Evolutionary conservation across 35 echinoderm and acorn worm species (phyloP), one percentile per base, ranked within the genome.

Genomic region (Chiridota heheva): DNA sequence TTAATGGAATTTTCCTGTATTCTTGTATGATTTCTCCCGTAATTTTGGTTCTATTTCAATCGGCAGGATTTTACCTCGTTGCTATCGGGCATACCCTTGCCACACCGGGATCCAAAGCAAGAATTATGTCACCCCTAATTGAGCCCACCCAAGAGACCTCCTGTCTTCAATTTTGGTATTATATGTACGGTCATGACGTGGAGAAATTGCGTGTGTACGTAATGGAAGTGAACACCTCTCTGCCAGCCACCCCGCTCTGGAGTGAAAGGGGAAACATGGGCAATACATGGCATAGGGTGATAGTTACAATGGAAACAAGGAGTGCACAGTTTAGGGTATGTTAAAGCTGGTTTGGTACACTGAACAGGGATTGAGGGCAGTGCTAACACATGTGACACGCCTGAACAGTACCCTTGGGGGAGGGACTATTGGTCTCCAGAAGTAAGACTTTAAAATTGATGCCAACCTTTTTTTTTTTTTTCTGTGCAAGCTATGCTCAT

Each of bases 81-180:
- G 25, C 32, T 43, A 3, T 20, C 7, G 69, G 69, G 13, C 28
- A 72, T 46, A 36, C 15, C 29, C 24, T 8, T 26, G 32, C 15
- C 1, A 22, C 59, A 42, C 30, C 33, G 0, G 48, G 48, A 17
- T 82, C 55, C 28, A 59, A 34, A 38, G 84, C 90, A 18, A 85
- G 90, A 45, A 62, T 93, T 36, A 55, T 69, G 44, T 88, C 85
- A 8, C 90, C 90, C 0, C 31, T 61, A 55, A 46, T 73, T 18
- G 46, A 53, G 13, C 40, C 49, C 0, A 72, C 74, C 34, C n/a
- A 26, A 29, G 7, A 5, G 15, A 5, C 70, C 7, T 84, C 85
- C 16, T 96, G 92, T 41, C 25, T 96, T 6, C 73, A 85, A 59
- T 96, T 96, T 63, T 96, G 92, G 92, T 96, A 86, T 35, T 87